These are phyloP conservation scores for Geophilus truncorum DNA, from an alignment of 2,888 invertebrate species.

Conservation along the genomic window DNA sequence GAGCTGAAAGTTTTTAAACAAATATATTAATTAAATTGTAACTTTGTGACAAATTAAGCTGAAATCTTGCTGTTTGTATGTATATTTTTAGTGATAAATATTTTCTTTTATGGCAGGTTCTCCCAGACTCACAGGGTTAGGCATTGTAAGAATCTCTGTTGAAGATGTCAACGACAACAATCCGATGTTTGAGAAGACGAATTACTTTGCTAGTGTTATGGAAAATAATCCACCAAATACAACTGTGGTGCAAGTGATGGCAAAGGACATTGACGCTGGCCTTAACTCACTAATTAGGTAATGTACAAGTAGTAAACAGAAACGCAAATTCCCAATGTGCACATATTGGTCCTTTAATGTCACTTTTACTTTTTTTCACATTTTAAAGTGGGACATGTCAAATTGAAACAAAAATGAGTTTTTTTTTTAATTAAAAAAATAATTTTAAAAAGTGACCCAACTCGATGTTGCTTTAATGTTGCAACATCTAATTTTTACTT, in stretches of 20 bases:
- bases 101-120: slow-evolving; percentile 60
- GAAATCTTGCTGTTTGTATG: too few relatives aligned
- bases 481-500: too few relatives aligned
- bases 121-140: slow-evolving; percentile 86
- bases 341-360: not conserved
- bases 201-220: slow-evolving; percentile 68
- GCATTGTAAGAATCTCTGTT: slow-evolving; percentile 80
- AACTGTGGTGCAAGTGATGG: slow-evolving; percentile 68
- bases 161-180: slow-evolving; percentile 92
- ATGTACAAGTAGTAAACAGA: too few relatives aligned
- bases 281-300: slow-evolving; percentile 77
- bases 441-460: too few relatives aligned
- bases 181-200: slow-evolving; percentile 73
- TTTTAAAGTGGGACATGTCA: too few relatives aligned
- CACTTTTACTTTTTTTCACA: not conserved
- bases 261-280: slow-evolving; percentile 75
- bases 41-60: too few relatives aligned
- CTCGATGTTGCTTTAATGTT: too few relatives aligned
- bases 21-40: not conserved
- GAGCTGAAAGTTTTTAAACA: not conserved
- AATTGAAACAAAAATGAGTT: not conserved
- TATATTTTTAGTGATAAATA: too few relatives aligned
- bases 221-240: slow-evolving; percentile 79
- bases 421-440: too few relatives aligned
- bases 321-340: not conserved